Evolutionary conservation across 1,140 invertebrate genomes (phyloP).

Genomic region (Micrasema minimum): DNA sequence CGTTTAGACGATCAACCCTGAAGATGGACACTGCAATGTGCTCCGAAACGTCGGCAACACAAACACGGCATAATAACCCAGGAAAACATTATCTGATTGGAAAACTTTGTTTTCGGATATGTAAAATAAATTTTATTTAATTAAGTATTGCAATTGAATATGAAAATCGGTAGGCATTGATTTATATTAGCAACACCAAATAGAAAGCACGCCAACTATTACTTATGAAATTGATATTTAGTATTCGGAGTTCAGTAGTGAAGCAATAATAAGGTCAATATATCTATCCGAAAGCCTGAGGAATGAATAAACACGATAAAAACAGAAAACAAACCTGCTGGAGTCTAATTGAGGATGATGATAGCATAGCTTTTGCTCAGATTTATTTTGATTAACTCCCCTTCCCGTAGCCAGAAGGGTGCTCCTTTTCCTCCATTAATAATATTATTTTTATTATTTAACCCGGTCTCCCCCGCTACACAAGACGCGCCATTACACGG

Average conservation of each 20-base stretch:
- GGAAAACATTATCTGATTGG: no score
- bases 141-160: no score
- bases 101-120: no score
- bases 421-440: constrained; percentile 14
- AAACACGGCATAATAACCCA: no score
- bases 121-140: no score
- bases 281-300: not conserved
- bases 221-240: not conserved
- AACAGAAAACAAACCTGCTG: constrained; percentile 11
- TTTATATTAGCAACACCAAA: no score
- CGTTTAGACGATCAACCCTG: no score
- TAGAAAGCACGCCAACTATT: not conserved
- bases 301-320: constrained; percentile 14
- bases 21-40: no score
- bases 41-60: no score
- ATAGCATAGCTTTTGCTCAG: constrained; percentile 43
- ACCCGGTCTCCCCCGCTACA: constrained; percentile 3
- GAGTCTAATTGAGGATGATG: constrained; percentile 45
- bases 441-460: constrained; percentile 46
- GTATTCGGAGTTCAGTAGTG: not conserved
- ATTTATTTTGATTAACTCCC: constrained; percentile 47
- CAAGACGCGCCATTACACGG: constrained; percentile 24
- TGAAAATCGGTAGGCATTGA: no score
- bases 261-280: constrained; percentile 7
- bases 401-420: constrained; percentile 23